Evolutionary conservation across 2,113 vertebrate species (phyloP).

Genomic region (Scopus umbretta): DNA sequence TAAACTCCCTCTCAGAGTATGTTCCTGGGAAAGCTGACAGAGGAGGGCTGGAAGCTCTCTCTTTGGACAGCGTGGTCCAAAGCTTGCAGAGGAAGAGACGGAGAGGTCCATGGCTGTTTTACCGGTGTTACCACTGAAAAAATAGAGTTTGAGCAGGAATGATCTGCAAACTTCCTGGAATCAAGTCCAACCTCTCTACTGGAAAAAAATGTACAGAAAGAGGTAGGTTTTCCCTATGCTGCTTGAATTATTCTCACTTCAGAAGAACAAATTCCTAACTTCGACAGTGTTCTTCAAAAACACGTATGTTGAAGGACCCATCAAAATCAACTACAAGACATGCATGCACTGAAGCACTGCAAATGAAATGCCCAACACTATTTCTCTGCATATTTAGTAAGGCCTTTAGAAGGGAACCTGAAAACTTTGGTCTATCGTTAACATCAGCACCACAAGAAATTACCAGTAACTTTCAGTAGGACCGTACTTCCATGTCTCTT

Average conservation of each 20-base stretch:
- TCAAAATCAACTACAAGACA: neutral
- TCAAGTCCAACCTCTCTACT: neutral
- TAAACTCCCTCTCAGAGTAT: neutral
- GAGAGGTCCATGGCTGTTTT: neutral
- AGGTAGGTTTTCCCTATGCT: neutral
- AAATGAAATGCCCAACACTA: neutral
- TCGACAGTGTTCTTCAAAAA: neutral
- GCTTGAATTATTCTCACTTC: neutral
- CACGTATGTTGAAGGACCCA: rapidly evolving
- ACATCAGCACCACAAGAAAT: neutral
- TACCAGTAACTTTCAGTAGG: neutral
- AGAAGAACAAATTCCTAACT: neutral
- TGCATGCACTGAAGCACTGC: neutral
- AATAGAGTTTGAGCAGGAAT: rapidly evolving
- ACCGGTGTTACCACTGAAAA: neutral
- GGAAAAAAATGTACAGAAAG: neutral
- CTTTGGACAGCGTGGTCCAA: neutral
- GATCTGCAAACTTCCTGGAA: neutral
- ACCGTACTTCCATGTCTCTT: neutral
- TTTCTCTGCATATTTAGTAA: neutral
- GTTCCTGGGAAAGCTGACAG: neutral
- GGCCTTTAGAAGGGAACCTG: neutral
- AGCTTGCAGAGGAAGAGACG: neutral
- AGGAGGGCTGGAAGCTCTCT: neutral
- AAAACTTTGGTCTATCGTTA: neutral